Evolutionary conservation across 2,797 vertebrate genomes (phyloP), one percentile per base, ranked within the genome.

Genomic region (Onychomys arenicola): DNA sequence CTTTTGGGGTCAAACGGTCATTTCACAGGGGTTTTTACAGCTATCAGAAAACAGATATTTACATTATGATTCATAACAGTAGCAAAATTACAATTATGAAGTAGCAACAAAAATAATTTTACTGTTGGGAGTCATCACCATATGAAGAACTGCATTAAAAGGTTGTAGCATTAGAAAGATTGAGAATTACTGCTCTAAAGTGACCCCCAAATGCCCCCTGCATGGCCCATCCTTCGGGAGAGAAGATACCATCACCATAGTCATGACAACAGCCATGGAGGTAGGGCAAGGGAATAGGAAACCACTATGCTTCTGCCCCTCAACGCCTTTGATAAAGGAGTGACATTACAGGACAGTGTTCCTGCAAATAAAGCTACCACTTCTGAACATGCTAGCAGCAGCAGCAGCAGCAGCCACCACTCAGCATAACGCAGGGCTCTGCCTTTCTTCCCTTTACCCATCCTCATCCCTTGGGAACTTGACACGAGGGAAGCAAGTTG

Each of bases 401-500:
- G 29, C 77, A n/a, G 67, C 49, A 37, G 67, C 17, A 40, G 7
- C 21, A 6, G 3, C 17, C n/a, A n/a, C n/a, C 43, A 1, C 46
- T 40, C 85, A 59, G 84, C 10, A 4, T 6, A 67, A 29, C 75
- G 12, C 6, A 3, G 13, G 40, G 1, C 25, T 87, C 82, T 43
- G 21, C 25, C 25, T 57, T 1, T 0, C 69, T n/a, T 34, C 32
- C 82, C 4, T 7, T n/a, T 25, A 57, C 77, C 43, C 29, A 12
- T 10, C 27, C 65, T 55, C 43, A 19, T 61, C 21, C 78, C 34
- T 37, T 59, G 13, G 52, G 52, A 46, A 32, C 7, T 6, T 16
- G 1, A 11, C 57, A 21, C 2, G 0, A 19, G 57, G 1, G 1
- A 46, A 25, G 5, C 3, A 17, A n/a, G 10, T 6, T 55, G 65